A percentile compares a stretch with the other conserved stretches of the same genome.
phyloP scores from a whole-genome alignment of 2,113 vertebrate species.

The Pyxicephalus adspersus region DNA sequence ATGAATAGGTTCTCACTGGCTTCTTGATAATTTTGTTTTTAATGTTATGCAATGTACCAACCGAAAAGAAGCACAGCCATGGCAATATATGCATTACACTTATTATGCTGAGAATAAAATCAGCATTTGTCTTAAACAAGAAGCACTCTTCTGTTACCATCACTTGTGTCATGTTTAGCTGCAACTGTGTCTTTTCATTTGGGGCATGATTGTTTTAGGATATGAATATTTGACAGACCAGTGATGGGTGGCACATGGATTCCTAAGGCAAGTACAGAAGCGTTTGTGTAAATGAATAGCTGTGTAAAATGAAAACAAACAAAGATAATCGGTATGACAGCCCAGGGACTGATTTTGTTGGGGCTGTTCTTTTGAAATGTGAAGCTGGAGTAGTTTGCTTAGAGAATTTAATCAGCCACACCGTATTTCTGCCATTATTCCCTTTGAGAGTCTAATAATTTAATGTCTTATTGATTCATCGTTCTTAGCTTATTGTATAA shows the following conservation, averaged over 20 bases:
- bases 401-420: conserved; percentile 49
- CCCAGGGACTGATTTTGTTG: conserved; percentile 35
- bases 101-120: not conserved
- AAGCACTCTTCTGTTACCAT: not conserved
- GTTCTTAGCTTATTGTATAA: conserved; percentile 52
- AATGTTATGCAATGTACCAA: not conserved
- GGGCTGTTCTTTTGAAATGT: conserved; percentile 45
- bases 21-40: not conserved
- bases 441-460: conserved; percentile 38
- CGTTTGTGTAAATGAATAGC: conserved; percentile 48
- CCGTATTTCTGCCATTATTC: conserved; percentile 42
- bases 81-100: not conserved
- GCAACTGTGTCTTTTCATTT: conserved; percentile 30
- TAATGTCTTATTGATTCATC: conserved; percentile 55
- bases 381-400: conserved; percentile 37
- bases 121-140: not conserved
- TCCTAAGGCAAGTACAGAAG: conserved; percentile 16
- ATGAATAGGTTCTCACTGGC: no score
- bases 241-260: conserved; percentile 26
- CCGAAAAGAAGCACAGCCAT: no score
- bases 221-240: conserved; percentile 25
- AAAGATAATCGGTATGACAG: conserved; percentile 47
- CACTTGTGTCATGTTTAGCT: not conserved
- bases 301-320: conserved; percentile 56
- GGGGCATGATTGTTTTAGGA: conserved; percentile 32